phyloP scores from a whole-genome alignment of 2,113 vertebrate genomes.

The Xiphophorus couchianus region DNA sequence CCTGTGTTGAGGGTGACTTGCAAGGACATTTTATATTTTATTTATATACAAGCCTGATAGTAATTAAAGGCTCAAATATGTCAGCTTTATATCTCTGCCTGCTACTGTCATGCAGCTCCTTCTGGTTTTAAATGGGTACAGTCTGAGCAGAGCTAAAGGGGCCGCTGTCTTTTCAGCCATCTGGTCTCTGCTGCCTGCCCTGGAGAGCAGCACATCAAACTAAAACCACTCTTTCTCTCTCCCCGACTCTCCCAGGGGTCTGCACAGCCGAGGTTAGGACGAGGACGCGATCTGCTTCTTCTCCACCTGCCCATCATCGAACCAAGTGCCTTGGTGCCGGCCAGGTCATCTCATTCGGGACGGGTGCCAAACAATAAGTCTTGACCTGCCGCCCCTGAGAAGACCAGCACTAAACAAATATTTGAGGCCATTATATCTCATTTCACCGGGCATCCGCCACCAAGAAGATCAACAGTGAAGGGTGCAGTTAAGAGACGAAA shows the following conservation, averaged over 20 bases:
- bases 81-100: slow-evolving; percentile 24
- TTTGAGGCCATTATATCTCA: slow-evolving; percentile 70
- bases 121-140: slow-evolving; percentile 52
- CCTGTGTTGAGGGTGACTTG: not conserved
- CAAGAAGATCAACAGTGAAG: slow-evolving; percentile 62
- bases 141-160: slow-evolving; percentile 35
- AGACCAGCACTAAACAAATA: slow-evolving; percentile 73
- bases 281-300: slow-evolving; percentile 54
- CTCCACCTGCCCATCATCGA: slow-evolving; percentile 55
- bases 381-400: slow-evolving; percentile 47
- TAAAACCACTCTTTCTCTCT: slow-evolving; percentile 53
- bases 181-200: slow-evolving; percentile 42
- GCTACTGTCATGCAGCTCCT: slow-evolving; percentile 37
- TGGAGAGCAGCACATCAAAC: slow-evolving; percentile 30
- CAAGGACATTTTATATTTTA: not conserved
- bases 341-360: slow-evolving; percentile 61
- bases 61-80: slow-evolving; percentile 25
- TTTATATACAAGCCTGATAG: not conserved
- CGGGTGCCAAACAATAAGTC: slow-evolving; percentile 61
- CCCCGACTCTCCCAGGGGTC: slow-evolving; percentile 48
- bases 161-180: slow-evolving; percentile 50
- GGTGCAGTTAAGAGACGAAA: slow-evolving; percentile 48
- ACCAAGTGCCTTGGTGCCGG: slow-evolving; percentile 62
- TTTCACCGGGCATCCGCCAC: slow-evolving; percentile 51
- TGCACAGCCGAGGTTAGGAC: slow-evolving; percentile 60